Evolutionary conservation across 2,113 vertebrate species (phyloP).

Genomic region (Hippoglossus stenolepis): DNA sequence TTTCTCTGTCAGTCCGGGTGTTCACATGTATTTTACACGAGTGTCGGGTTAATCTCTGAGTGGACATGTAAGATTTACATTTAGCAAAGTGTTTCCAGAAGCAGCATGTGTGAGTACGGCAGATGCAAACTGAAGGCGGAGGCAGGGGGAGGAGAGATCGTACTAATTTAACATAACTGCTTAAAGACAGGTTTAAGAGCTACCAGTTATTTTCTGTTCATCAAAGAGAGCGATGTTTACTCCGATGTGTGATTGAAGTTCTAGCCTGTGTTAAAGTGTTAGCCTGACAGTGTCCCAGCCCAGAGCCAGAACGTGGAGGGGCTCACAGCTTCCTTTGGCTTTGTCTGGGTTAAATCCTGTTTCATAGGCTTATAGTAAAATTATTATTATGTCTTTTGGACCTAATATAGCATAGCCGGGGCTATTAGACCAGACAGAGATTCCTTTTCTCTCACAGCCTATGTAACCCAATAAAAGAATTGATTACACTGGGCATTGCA

Average conservation of each 20-base stretch:
- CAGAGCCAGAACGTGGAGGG: not conserved
- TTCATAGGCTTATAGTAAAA: constrained; percentile 43
- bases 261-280: not conserved
- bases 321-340: constrained; percentile 24
- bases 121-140: constrained; percentile 18
- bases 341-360: constrained; percentile 23
- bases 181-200: constrained; percentile 52
- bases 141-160: constrained; percentile 1
- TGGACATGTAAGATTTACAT: constrained; percentile 3
- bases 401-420: constrained; percentile 38
- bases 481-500: constrained; percentile 48
- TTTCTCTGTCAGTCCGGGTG: too few relatives aligned
- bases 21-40: too few relatives aligned
- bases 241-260: not conserved
- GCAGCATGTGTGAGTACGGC: not conserved
- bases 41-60: not conserved
- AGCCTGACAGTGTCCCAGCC: not conserved
- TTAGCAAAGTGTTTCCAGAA: constrained; percentile 1
- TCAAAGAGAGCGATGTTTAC: constrained; percentile 38
- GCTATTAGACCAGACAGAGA: constrained; percentile 33
- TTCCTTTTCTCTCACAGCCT: constrained; percentile 46
- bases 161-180: constrained; percentile 48
- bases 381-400: constrained; percentile 37
- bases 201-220: constrained; percentile 45
- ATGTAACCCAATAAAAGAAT: constrained; percentile 63